Conservation (phyloP, 2,113 vertebrate genomes). For the Anoplopoma fimbria region DNA sequence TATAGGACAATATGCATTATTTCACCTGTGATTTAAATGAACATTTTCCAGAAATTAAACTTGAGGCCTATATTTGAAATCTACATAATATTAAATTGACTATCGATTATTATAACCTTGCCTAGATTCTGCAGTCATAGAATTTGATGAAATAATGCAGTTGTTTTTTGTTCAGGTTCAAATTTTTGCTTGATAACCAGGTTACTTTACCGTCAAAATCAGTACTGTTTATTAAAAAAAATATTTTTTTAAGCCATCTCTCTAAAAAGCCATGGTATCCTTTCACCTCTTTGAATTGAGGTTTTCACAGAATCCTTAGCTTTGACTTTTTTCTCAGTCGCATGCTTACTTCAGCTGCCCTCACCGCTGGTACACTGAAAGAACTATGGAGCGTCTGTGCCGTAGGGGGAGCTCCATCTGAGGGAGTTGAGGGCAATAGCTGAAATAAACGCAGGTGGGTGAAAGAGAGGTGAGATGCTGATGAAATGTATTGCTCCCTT, state of each 20-base stretch:
- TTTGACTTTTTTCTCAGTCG: background rate
- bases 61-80: background rate
- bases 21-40: background rate
- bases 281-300: background rate
- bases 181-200: background rate
- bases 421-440: conserved; percentile 4
- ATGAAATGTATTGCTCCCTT: conserved; percentile 41
- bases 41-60: background rate
- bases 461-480: conserved; percentile 32
- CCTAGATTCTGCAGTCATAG: background rate
- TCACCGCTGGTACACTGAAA: background rate
- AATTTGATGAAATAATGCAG: background rate
- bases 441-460: conserved; percentile 50
- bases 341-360: background rate
- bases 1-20: background rate
- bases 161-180: background rate
- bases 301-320: background rate
- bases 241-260: background rate
- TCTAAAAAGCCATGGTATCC: background rate
- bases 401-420: conserved; percentile 2
- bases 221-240: background rate
- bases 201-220: background rate
- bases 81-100: background rate
- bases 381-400: conserved; percentile 9
- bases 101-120: background rate